Evolutionary conservation across 2,113 vertebrate genomes (phyloP).

Genomic region (Crotalus viridis): DNA sequence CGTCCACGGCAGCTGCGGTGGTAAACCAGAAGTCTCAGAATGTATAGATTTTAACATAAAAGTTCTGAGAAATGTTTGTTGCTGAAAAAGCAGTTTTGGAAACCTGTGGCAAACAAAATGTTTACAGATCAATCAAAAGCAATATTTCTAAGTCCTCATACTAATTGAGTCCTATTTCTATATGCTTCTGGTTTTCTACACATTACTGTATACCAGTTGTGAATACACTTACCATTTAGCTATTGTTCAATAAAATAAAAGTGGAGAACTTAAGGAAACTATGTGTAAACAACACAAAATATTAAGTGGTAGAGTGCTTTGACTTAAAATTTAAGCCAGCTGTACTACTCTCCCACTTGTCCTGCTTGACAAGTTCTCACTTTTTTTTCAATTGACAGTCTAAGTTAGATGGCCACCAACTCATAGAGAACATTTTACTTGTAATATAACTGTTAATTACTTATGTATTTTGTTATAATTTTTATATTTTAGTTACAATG

Average conservation of each 20-base stretch:
- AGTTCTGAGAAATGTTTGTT: neutral
- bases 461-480: neutral
- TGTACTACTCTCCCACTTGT: neutral
- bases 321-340: neutral
- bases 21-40: too few species aligned
- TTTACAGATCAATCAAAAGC: neutral
- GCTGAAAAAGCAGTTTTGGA: neutral
- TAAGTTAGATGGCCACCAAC: neutral
- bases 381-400: neutral
- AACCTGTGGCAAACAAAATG: neutral
- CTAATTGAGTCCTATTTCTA: neutral
- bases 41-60: neutral
- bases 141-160: neutral
- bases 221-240: neutral
- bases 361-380: neutral
- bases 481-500: neutral
- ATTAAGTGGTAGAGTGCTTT: neutral
- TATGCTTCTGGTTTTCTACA: neutral
- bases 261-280: neutral
- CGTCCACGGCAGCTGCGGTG: too few species aligned
- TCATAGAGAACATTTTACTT: neutral
- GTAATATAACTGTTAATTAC: neutral
- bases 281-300: neutral
- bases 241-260: neutral
- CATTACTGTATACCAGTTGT: neutral